A percentile compares a stretch with the other conserved stretches of the same genome.
phyloP scores from a whole-genome alignment of 2,113 vertebrate species.

The Procavia capensis region DNA sequence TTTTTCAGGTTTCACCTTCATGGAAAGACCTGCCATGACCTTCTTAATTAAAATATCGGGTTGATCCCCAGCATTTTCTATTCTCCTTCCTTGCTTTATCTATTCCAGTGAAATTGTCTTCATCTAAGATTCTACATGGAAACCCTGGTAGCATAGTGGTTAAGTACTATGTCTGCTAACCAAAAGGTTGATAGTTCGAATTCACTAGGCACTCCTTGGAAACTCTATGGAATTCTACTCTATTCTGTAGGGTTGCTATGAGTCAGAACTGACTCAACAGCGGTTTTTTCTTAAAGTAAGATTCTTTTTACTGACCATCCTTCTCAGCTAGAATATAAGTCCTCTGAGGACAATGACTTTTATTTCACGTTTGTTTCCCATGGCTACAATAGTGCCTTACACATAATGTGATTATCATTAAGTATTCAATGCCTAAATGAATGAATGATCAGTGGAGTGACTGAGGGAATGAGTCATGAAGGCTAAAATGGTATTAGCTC shows the following conservation, averaged over 20 bases:
- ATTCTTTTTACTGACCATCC: neutral
- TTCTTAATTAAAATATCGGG: neutral
- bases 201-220: too few species aligned
- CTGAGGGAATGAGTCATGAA: neutral
- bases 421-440: neutral
- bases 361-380: neutral
- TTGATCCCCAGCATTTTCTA: neutral
- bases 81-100: neutral
- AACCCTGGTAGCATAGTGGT: too few species aligned
- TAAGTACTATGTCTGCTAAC: too few species aligned
- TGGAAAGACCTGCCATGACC: neutral
- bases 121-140: neutral
- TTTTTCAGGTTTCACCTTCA: neutral
- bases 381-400: neutral
- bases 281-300: too few species aligned
- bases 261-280: too few species aligned
- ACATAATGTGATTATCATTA: neutral
- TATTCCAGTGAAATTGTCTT: neutral
- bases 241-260: too few species aligned
- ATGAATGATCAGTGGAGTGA: conserved; percentile 12
- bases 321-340: neutral
- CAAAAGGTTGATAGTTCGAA: too few species aligned
- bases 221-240: too few species aligned
- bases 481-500: neutral
- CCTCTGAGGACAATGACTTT: neutral